Percentiles rank a stretch among this genome's conserved stretches.
phyloP scores from a whole-genome alignment of 2,888 invertebrate genomes.

The Oxytorus armatus region DNA sequence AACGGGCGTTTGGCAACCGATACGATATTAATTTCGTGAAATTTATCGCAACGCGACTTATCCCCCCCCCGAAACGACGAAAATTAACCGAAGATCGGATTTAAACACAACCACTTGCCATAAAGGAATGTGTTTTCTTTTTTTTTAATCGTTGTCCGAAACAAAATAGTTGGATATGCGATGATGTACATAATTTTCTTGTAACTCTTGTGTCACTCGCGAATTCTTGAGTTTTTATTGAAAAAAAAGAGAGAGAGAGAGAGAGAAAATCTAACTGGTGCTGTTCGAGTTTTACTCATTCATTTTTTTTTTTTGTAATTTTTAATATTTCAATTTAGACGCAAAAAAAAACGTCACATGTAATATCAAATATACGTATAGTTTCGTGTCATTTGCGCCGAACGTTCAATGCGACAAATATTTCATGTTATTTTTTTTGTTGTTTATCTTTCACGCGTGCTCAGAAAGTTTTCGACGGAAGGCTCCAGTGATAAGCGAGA shows the following conservation, averaged over 20 bases:
- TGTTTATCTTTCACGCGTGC: no score
- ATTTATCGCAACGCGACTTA: no score
- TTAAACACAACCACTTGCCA: slow-evolving; percentile 49
- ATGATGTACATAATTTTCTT: slow-evolving; percentile 75
- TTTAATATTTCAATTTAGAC: no score
- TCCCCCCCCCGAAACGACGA: slow-evolving; percentile 3
- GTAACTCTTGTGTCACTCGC: slow-evolving; percentile 58
- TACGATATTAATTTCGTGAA: slow-evolving; percentile 87
- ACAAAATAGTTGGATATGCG: slow-evolving; percentile 42
- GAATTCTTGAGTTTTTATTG: slow-evolving; percentile 48
- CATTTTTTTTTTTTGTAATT: no score
- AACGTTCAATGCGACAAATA: no score
- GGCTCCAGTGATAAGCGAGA: no score
- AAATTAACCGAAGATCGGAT: neutral
- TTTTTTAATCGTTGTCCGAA: slow-evolving; percentile 25
- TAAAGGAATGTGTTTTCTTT: slow-evolving; percentile 40
- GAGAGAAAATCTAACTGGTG: slow-evolving; percentile 45
- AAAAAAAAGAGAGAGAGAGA: neutral
- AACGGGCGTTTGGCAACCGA: slow-evolving; percentile 92
- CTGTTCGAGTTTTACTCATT: neutral
- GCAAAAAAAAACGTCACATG: no score
- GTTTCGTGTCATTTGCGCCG: no score
- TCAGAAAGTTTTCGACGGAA: no score
- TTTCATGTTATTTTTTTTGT: no score
- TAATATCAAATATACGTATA: no score